Evolutionary conservation across 2,797 vertebrate species (phyloP).

Genomic region (Xiphorhynchus erythropygius): DNA sequence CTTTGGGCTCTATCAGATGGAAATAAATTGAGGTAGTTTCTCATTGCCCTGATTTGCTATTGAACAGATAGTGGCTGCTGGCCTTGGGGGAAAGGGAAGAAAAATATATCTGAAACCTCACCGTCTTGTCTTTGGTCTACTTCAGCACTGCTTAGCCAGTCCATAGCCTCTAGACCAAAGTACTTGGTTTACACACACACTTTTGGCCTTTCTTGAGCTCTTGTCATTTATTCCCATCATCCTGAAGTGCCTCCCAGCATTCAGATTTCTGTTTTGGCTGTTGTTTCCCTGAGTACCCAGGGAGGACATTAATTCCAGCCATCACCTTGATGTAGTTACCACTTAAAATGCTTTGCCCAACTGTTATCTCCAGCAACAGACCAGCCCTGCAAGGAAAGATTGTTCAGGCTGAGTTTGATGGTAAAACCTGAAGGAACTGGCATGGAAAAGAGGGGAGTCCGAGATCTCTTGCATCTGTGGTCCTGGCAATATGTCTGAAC

Average conservation of each 20-base stretch:
- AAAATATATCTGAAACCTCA: neutral
- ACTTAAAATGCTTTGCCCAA: neutral
- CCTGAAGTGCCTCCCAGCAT: neutral
- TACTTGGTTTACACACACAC: neutral
- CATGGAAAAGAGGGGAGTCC: neutral
- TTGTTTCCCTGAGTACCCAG: neutral
- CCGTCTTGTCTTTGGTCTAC: neutral
- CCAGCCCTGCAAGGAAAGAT: neutral
- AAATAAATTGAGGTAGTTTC: neutral
- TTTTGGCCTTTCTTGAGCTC: neutral
- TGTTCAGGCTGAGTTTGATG: neutral
- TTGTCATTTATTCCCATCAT: neutral
- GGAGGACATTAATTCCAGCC: neutral
- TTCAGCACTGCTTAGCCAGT: neutral
- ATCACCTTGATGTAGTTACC: neutral
- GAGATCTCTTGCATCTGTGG: neutral
- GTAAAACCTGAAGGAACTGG: neutral
- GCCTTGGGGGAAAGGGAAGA: neutral
- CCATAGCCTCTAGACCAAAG: neutral
- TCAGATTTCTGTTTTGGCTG: neutral
- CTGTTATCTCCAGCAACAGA: neutral
- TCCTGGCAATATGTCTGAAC: neutral
- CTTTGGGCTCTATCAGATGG: neutral
- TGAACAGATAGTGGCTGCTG: neutral
- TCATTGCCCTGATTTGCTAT: neutral